phyloP scores from a whole-genome alignment of 2,888 invertebrate species.

The Orthosia cruda region DNA sequence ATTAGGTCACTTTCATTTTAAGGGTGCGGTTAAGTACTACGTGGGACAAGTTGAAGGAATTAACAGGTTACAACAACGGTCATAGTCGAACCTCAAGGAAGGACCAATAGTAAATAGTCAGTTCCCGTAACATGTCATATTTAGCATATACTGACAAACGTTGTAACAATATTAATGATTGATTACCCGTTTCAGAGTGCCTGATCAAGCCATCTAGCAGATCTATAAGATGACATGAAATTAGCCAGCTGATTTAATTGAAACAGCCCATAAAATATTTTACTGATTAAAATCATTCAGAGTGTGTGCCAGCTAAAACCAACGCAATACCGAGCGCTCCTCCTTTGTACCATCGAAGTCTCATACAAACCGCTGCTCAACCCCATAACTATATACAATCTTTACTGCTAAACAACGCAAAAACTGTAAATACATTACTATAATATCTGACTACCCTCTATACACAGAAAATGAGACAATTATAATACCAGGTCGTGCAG shows the following conservation, averaged over 20 bases:
- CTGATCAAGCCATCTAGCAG: too few relatives aligned
- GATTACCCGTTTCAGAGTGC: not conserved
- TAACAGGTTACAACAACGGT: not conserved
- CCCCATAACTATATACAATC: slow-evolving; percentile 47
- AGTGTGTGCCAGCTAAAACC: slow-evolving; percentile 59
- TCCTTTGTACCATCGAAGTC: slow-evolving; percentile 82
- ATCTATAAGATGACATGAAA: too few relatives aligned
- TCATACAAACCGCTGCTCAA: slow-evolving; percentile 69
- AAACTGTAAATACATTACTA: slow-evolving; percentile 37
- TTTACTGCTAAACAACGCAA: slow-evolving; percentile 30
- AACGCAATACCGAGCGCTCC: slow-evolving; percentile 68
- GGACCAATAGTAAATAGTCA: not conserved
- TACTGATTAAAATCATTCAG: not conserved
- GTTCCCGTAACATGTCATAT: not conserved
- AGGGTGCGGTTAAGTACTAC: too few relatives aligned
- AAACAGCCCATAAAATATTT: too few relatives aligned
- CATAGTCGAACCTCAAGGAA: not conserved
- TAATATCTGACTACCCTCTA: slow-evolving; percentile 42
- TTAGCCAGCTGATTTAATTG: too few relatives aligned
- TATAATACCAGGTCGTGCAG: slow-evolving; percentile 59
- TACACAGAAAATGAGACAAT: slow-evolving; percentile 14
- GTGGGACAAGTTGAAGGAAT: not conserved
- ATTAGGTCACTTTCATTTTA: too few relatives aligned
- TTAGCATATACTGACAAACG: too few relatives aligned
- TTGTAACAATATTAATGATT: too few relatives aligned